Percentiles rank a stretch among this genome's conserved stretches.
Conservation (phyloP, 2,113 vertebrate genomes). For the Gavia stellata region DNA sequence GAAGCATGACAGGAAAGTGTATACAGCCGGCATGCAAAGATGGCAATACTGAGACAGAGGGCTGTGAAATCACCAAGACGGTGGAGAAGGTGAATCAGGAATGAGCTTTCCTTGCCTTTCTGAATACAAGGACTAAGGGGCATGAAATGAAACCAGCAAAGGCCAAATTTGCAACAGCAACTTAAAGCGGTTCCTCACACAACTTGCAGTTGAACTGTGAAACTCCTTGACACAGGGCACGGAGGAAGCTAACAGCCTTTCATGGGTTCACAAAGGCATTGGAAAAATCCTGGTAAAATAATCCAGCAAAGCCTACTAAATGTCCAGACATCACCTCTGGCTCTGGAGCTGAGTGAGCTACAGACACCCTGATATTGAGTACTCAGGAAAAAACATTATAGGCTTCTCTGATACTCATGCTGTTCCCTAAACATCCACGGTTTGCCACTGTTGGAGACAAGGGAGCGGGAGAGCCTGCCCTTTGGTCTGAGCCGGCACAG, state of each 20-base stretch:
- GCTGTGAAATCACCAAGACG: not conserved
- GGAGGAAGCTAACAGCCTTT: not conserved
- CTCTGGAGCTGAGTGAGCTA: not conserved
- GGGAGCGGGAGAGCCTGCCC: not conserved
- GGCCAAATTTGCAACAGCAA: not conserved
- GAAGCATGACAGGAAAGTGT: not conserved
- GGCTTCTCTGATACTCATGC: not conserved
- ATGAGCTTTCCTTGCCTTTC: not conserved
- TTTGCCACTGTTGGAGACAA: not conserved
- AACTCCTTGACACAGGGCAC: not conserved
- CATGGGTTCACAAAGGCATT: not conserved
- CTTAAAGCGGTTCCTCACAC: not conserved
- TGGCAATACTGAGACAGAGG: not conserved
- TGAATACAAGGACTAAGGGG: not conserved
- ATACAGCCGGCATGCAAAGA: not conserved
- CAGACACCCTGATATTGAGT: not conserved
- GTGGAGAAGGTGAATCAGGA: not conserved
- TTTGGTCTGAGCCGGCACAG: not conserved
- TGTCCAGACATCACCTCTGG: not conserved
- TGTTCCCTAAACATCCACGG: not conserved
- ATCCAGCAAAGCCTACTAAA: not conserved
- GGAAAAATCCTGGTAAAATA: not conserved
- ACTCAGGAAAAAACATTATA: not conserved
- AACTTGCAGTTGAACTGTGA: not conserved
- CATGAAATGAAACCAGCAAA: not conserved